Evolutionary conservation across 2,797 vertebrate genomes (phyloP).

Genomic region (Centroberyx gerrardi): DNA sequence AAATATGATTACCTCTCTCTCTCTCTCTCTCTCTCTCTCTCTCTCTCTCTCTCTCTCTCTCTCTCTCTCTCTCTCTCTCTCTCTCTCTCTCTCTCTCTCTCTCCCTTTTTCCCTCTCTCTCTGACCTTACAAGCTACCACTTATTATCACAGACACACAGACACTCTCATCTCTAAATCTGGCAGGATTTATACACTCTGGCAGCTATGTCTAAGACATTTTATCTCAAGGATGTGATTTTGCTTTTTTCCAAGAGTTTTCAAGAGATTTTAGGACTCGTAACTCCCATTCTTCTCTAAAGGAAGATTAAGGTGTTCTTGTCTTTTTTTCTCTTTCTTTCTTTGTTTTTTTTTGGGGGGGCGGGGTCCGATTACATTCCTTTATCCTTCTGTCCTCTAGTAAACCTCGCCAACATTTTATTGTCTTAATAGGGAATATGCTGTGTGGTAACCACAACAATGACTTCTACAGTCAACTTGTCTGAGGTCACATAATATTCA

Average conservation of each 20-base stretch:
- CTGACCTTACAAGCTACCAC: constrained; percentile 63
- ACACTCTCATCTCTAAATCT: constrained; percentile 64
- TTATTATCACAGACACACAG: constrained; percentile 67
- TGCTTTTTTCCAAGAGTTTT: constrained; percentile 50
- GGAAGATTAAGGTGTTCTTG: constrained; percentile 29
- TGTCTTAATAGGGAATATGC: not conserved
- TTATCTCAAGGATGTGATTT: constrained; percentile 62
- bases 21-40: constrained; percentile 11
- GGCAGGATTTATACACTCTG: constrained; percentile 67
- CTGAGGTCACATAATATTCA: too few relatives aligned
- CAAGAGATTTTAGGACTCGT: constrained; percentile 38
- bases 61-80: constrained; percentile 24
- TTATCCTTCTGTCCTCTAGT: constrained; percentile 10
- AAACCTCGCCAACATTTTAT: constrained; percentile 2
- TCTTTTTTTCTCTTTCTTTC: not conserved
- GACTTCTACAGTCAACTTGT: not conserved
- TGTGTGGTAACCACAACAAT: not conserved
- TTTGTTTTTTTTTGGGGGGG: not conserved
- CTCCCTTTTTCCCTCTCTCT: constrained; percentile 22
- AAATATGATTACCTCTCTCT: constrained; percentile 53
- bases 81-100: constrained; percentile 12
- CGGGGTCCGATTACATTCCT: constrained; percentile 6
- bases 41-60: constrained; percentile 17
- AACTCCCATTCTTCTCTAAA: constrained; percentile 31
- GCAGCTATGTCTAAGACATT: constrained; percentile 58